Base-by-base conservation (phyloP, 2,113 vertebrate genomes). In the Cephalopholis sonnerati region DNA sequence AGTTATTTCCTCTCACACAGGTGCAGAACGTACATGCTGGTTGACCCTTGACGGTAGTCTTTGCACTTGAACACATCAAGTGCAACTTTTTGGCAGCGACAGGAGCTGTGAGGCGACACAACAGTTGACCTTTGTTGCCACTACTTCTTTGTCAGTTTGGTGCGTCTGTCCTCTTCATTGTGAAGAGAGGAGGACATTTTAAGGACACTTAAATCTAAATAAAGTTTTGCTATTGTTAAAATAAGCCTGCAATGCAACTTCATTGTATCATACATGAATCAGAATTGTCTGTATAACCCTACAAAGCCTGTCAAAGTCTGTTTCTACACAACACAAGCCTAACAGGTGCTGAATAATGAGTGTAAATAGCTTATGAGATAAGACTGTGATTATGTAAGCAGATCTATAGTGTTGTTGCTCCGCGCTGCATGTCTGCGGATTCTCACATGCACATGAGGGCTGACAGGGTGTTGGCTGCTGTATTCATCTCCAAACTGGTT, bases 311-410 rank as follows among this genome's bases (percentile, higher is more conserved):
- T 50, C 39, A 15, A 3, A 5, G 24, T 20, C 11, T 17, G 12
- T 48, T 57, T 69, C 66, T 63, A 25, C 8, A 20, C 32, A 65
- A 20, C 59, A 67, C 62, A 46, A 44, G 16, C 24, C 29, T 20
- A 29, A 18, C 59, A 48, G 59, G 17, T 41, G 74, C 58, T 51
- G 71, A 83, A 51, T 50, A 68, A 73, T 25, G 27, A 63, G 50
- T 41, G 12, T 48, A 73, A 72, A 75, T 39, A 39, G 76, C 73
- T 80, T 27, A 70, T 58, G 48, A 73, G 79, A 77, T 83, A 86
- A 83, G 62, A 54, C 36, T 24, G 74, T 46, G 85, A 79, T 89
- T 87, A 76, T 71, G 80, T 86, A 88, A 91, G 79, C 78, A 74
- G 81, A 62, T 73, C 41, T 44, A 44, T 44, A 44, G 41, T 0